These are phyloP conservation scores for Strigamia transsilvanica DNA, from an alignment of 2,888 invertebrate species.

Conservation along the genomic window DNA sequence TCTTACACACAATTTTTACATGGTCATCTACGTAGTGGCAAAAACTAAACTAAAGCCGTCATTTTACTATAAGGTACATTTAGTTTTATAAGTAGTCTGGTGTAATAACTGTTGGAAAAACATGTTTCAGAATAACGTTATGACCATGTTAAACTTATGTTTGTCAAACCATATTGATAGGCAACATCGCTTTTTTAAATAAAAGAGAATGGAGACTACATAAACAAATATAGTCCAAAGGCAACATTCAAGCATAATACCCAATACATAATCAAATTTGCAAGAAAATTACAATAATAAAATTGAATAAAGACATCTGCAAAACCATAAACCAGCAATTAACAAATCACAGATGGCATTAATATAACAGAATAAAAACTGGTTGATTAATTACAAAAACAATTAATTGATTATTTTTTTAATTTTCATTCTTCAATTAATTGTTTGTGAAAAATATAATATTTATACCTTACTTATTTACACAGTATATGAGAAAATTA, in stretches of 20 bases:
- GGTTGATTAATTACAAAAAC: not conserved
- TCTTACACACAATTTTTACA: not conserved
- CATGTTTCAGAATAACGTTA: too few relatives aligned
- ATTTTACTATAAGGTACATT: too few relatives aligned
- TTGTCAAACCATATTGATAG: not conserved
- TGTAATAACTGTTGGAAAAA: too few relatives aligned
- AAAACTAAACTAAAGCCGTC: too few relatives aligned
- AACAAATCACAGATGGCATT: not conserved
- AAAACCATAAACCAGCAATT: not conserved
- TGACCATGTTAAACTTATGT: too few relatives aligned
- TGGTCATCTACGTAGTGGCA: too few relatives aligned
- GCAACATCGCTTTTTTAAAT: not conserved
- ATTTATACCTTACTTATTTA: not conserved
- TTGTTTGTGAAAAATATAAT: conserved; percentile 1
- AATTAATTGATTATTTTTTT: not conserved
- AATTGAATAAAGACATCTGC: too few relatives aligned
- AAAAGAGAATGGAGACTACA: not conserved
- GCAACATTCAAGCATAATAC: not conserved
- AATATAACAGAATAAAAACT: not conserved
- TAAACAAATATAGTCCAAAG: not conserved
- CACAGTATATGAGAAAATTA: too few relatives aligned
- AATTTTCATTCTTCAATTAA: not conserved
- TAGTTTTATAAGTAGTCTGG: too few relatives aligned
- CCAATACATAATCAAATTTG: not conserved
- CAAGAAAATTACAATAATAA: too few relatives aligned